phyloP scores from a whole-genome alignment of 2,113 vertebrate genomes.

The Coreoperca whiteheadi region DNA sequence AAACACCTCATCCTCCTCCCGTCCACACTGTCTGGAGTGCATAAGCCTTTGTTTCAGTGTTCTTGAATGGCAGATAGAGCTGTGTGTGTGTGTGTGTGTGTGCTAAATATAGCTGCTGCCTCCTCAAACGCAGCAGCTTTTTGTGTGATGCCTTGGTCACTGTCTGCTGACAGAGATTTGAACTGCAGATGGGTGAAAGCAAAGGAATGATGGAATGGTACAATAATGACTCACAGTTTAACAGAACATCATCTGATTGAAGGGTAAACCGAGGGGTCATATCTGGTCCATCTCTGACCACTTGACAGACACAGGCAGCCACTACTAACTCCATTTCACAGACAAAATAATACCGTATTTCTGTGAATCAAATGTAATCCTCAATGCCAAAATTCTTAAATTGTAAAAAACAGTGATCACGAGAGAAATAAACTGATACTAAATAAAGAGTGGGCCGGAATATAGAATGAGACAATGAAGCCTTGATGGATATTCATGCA shows the following conservation, averaged over 20 bases:
- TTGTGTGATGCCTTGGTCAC: slow-evolving; percentile 1
- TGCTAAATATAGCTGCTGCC: slow-evolving; percentile 18
- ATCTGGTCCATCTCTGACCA: not conserved
- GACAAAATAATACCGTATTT: not conserved
- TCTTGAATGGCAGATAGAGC: slow-evolving; percentile 38
- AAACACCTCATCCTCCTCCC: slow-evolving; percentile 62
- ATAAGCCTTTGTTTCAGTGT: slow-evolving; percentile 44
- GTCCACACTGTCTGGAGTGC: slow-evolving; percentile 27
- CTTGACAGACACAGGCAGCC: not conserved
- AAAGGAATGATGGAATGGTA: not conserved
- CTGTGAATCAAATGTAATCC: not conserved
- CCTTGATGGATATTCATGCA: not conserved
- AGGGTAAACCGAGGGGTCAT: not conserved
- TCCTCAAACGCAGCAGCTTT: slow-evolving; percentile 33
- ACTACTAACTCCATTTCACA: not conserved
- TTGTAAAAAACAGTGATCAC: not conserved
- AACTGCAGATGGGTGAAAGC: not conserved
- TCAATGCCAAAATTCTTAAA: not conserved
- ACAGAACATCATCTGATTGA: not conserved
- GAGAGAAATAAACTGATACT: not conserved
- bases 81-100: not conserved
- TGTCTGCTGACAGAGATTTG: slow-evolving; percentile 16
- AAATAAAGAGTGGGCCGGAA: not conserved
- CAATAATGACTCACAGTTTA: slow-evolving; percentile 12
- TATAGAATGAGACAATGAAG: no score